Evolutionary conservation across 2,888 invertebrate genomes (phyloP), one percentile per base, ranked within the genome.

Genomic region (Tiphia femorata): DNA sequence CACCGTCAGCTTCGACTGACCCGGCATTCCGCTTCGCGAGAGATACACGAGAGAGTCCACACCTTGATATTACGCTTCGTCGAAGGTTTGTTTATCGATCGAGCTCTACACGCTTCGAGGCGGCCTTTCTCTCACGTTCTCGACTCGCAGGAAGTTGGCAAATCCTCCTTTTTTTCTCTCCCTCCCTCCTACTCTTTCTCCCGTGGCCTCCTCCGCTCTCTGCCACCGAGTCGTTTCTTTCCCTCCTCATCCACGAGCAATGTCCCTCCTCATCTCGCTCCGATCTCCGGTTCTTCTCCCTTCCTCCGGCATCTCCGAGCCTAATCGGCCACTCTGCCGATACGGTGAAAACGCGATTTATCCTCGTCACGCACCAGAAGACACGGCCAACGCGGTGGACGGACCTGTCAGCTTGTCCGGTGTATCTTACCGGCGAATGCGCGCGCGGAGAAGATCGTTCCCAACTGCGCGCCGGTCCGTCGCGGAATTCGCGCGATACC

Each of bases 31-130:
- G 29, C 54, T 55, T 58, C 46, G 40, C 29, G 25, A 35, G 54
- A 40, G 46, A 38, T 59, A 50, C 53, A 54, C 40, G n/a, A n/a
- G 51, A 51, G 58, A 51, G 57, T 58, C 50, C 68, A 51, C 64
- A 53, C 64, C 60, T 68, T 55, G 56, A 64, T 57, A 62, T 60
- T 64, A 62, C 64, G 62, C 59, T 62, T 57, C 61, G 50, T 57
- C 62, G 57, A 63, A 58, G 49, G 62, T 72, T 60, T 64, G 57
- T 70, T 66, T 55, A 61, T 61, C 66, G 66, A 67, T 68, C 64
- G 58, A 51, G 42, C 47, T 54, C 44, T 58, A 63, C 62, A 58
- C 23, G 49, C 52, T 55, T 58, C 60, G 49, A 57, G 54, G 55
- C 43, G 58, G 58, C 64, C 62, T 67, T 62, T 64, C 62, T 64